Evolutionary conservation across 2,113 vertebrate genomes (phyloP).

Genomic region (Lepidothrix coronata): DNA sequence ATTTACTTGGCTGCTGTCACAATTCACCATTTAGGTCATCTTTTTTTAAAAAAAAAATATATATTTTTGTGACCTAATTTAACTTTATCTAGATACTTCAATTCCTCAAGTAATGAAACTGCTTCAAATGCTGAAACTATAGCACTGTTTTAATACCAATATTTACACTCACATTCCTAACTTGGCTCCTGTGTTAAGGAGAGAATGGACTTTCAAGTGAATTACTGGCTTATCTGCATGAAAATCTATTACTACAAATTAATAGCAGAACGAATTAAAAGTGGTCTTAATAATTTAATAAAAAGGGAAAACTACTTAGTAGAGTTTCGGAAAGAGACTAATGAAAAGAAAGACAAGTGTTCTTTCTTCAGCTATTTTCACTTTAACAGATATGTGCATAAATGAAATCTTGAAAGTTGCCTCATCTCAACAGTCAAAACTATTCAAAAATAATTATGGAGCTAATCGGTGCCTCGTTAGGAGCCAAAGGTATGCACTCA

Average conservation of each 20-base stretch:
- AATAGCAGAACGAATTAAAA: background rate
- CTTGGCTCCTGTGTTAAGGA: background rate
- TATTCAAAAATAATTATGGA: background rate
- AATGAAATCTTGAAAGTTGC: background rate
- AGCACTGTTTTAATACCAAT: background rate
- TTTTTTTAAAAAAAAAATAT: conserved; percentile 74
- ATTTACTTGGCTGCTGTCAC: conserved; percentile 88
- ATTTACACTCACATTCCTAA: background rate
- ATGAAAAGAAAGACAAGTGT: background rate
- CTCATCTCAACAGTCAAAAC: background rate
- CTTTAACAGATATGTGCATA: background rate
- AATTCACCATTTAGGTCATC: conserved; percentile 82
- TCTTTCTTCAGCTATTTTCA: background rate
- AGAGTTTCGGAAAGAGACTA: background rate
- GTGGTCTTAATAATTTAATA: background rate
- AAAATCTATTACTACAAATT: background rate
- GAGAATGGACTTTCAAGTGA: background rate
- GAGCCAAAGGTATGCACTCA: background rate
- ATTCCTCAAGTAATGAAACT: background rate
- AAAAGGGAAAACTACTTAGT: background rate
- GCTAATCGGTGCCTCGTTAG: background rate
- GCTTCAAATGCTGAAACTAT: background rate
- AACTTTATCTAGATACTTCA: conserved; percentile 45
- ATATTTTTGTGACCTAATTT: conserved; percentile 63
- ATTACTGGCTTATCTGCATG: background rate